Conservation (phyloP, 2,113 vertebrate species). For the Melanostigma gelatinosum region DNA sequence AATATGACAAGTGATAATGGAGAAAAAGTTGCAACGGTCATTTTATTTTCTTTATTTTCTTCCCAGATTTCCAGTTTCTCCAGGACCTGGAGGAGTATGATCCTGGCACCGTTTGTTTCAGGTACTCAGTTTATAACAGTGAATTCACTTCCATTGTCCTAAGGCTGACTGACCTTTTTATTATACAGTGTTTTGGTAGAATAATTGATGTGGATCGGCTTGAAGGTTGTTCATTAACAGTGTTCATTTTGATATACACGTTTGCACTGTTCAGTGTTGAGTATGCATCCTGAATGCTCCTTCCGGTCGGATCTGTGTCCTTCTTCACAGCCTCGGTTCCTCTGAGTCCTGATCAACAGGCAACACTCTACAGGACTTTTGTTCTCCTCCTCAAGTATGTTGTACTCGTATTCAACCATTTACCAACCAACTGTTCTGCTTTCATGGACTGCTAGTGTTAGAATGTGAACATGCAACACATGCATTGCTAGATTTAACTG, state of each 20-base stretch:
- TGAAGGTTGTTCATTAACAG: background rate
- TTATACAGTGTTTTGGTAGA: background rate
- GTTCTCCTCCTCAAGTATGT: slow-evolving; percentile 91
- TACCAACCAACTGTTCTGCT: background rate
- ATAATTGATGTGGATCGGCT: background rate
- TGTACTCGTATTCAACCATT: background rate
- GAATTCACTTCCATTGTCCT: background rate
- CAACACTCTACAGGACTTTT: slow-evolving; percentile 90
- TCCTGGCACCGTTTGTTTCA: slow-evolving; percentile 90
- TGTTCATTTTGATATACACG: background rate
- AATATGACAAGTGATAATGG: background rate
- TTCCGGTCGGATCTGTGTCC: slow-evolving; percentile 12
- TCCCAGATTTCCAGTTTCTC: slow-evolving; percentile 80
- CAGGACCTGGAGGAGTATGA: slow-evolving; percentile 87
- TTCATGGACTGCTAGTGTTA: background rate
- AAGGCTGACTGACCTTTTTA: slow-evolving; percentile 1
- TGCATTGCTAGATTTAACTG: background rate
- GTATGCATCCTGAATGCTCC: background rate
- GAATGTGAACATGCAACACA: background rate
- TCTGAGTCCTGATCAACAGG: slow-evolving; percentile 84
- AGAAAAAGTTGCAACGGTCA: background rate
- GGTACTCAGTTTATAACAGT: slow-evolving; percentile 75
- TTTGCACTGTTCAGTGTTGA: background rate
- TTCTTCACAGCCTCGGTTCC: slow-evolving; percentile 86
- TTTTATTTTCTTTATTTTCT: slow-evolving; percentile 3